These are phyloP conservation scores for Ceriagrion tenellum DNA, from an alignment of 2,888 invertebrate genomes.

Conservation along the genomic window DNA sequence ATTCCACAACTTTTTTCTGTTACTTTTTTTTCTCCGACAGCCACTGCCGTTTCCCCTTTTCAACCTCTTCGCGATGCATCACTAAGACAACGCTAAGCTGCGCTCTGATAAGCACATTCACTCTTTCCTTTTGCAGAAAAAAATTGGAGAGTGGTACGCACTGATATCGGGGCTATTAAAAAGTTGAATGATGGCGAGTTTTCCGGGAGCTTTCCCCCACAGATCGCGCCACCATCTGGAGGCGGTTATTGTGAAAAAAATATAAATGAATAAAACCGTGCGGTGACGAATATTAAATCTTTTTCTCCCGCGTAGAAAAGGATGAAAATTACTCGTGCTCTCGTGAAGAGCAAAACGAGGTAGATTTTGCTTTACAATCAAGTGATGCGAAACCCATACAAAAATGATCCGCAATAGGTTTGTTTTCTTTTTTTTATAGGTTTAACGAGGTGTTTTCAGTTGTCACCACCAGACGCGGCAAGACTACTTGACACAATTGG, in stretches of 20 bases:
- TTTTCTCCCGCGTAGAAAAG: background rate
- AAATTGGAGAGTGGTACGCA: background rate
- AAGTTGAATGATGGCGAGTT: conserved; percentile 9
- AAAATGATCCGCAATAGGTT: too few species aligned
- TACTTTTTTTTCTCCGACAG: background rate
- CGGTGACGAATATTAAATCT: background rate
- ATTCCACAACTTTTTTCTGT: too few species aligned
- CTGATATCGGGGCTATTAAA: conserved; percentile 7
- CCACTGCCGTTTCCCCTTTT: background rate
- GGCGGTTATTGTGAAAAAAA: background rate
- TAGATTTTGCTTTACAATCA: background rate
- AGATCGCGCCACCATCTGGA: background rate
- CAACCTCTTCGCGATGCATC: background rate
- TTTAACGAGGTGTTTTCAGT: background rate
- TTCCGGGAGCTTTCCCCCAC: background rate
- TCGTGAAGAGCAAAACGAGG: background rate
- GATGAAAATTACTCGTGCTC: background rate
- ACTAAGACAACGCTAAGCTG: background rate
- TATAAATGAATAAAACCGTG: background rate
- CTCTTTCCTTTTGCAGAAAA: background rate
- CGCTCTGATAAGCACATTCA: background rate
- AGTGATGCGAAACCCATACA: background rate
- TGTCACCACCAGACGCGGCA: background rate
- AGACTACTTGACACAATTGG: background rate
- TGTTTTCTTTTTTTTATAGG: background rate